Evolutionary conservation across 2,888 invertebrate genomes (phyloP), one percentile per base, ranked within the genome.

Genomic region (Athalia cordata): DNA sequence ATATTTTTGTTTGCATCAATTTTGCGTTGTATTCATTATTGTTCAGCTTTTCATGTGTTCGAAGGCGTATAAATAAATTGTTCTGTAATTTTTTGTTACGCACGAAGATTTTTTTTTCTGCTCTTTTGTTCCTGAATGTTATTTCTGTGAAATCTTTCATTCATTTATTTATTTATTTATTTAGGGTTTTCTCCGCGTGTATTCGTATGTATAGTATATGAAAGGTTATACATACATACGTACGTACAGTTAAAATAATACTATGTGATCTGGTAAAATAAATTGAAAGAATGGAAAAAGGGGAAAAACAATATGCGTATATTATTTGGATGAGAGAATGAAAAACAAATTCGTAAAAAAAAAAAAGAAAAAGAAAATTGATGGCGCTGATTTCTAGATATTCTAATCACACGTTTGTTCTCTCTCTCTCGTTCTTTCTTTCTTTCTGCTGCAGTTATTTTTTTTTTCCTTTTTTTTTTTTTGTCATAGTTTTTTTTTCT

Each of bases 21-120:
- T 43, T 15, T 77, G 77, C 77, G 77, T 77, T 77, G 77, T 77
- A 67, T 77, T 47, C n/a, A 77, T 77, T 77, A 77, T 77, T 77
- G 67, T 77, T 77, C 77, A 77, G 55, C 77, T 77, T 65, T 77
- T 77, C 66, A n/a, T 77, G 66, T 59, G 66, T 59, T 77, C 8
- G 43, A 77, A 77, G 77, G 67, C 77, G 65, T 50, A 43, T 43
- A n/a, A 67, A 11, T 11, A n/a, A n/a, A 59, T 13, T n/a, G 5
- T 4, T 9, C 61, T 11, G 13, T 59, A 13, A 43, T 47, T n/a
- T n/a, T 74, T 9, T 47, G 13, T 59, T 5, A 11, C 5, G 15
- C 9, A 55, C 45, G 11, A 11, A 68, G 6, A 68, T 9, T 13
- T 55, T 8, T 45, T 29, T 29, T 29, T 7, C 8, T 9, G 9